These are phyloP conservation scores for Gambusia yucatana DNA, from an alignment of 2,797 vertebrate genomes.

Conservation along the genomic window DNA sequence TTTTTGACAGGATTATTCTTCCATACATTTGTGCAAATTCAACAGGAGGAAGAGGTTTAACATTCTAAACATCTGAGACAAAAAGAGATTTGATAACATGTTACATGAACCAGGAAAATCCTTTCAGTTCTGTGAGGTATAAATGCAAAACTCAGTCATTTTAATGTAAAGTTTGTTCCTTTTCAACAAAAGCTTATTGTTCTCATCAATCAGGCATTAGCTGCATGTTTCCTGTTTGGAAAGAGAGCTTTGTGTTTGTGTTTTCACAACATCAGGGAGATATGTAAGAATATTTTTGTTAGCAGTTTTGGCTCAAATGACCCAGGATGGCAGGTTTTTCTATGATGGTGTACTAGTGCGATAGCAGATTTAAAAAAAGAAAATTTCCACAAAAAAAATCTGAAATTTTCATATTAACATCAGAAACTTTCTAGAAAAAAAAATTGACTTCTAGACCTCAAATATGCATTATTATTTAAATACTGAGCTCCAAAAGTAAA, in stretches of 20 bases:
- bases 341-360: too few relatives aligned
- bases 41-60: neutral
- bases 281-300: neutral
- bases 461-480: too few relatives aligned
- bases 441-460: neutral
- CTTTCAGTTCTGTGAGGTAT: neutral
- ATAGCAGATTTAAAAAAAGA: too few relatives aligned
- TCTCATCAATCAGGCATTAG: neutral
- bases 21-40: conserved; percentile 2
- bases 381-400: too few relatives aligned
- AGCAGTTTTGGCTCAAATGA: neutral
- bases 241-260: neutral
- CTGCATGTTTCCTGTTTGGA: neutral
- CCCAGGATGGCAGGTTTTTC: neutral
- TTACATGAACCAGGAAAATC: neutral
- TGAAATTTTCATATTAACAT: too few relatives aligned
- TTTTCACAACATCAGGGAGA: neutral
- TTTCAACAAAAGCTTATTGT: neutral
- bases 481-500: too few relatives aligned
- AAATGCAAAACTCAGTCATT: neutral
- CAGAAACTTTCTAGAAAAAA: too few relatives aligned
- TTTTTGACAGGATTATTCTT: neutral
- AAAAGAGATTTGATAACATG: neutral
- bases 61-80: neutral
- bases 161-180: neutral